phyloP scores from a whole-genome alignment of 2,113 vertebrate genomes.

The Verasper variegatus region DNA sequence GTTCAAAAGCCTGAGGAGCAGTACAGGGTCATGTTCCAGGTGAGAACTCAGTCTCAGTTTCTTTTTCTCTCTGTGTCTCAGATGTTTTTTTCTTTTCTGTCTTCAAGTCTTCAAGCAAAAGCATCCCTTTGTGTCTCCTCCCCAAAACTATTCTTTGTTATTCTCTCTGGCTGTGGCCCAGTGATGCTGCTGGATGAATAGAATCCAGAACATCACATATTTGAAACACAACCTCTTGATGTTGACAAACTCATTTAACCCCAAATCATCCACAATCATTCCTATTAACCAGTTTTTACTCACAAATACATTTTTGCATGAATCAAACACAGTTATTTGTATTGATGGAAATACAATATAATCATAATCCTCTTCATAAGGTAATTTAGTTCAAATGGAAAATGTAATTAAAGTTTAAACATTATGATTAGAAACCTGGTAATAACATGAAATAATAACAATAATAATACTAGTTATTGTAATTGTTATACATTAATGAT shows the following conservation, averaged over 20 bases:
- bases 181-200: too few relatives aligned
- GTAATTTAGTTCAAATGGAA: background rate
- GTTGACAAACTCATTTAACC: background rate
- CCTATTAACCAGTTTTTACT: background rate
- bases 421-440: background rate
- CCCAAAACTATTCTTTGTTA: background rate
- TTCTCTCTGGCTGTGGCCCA: background rate
- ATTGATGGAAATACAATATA: background rate
- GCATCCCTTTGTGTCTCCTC: background rate
- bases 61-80: background rate
- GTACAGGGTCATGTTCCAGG: constrained; percentile 94
- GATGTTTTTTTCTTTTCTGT: too few relatives aligned
- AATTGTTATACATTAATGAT: background rate
- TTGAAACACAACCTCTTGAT: background rate
- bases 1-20: constrained; percentile 92
- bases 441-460: too few relatives aligned
- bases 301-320: background rate
- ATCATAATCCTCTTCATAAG: background rate
- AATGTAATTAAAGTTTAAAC: background rate
- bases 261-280: background rate
- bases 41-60: constrained; percentile 69
- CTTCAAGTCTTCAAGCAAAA: background rate
- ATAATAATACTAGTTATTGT: too few relatives aligned
- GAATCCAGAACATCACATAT: too few relatives aligned
- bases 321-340: background rate